Evolutionary conservation across 2,888 invertebrate genomes (phyloP).

Genomic region (Sarcophaga carnaria): DNA sequence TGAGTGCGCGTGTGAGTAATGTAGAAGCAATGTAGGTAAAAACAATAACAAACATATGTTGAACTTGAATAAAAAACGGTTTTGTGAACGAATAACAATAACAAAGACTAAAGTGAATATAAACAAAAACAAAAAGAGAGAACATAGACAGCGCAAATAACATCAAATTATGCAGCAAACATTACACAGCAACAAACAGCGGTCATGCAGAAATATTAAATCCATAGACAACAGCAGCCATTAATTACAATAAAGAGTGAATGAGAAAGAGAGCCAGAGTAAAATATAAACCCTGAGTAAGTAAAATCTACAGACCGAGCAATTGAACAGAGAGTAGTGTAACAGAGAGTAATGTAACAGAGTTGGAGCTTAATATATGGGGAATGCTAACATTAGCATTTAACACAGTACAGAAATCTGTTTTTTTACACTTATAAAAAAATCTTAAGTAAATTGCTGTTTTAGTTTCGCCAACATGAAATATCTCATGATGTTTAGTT

Average conservation of each 20-base stretch:
- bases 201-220: too few relatives aligned
- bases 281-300: too few relatives aligned
- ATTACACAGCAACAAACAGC: too few relatives aligned
- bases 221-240: too few relatives aligned
- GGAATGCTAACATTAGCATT: constrained; percentile 3
- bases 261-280: too few relatives aligned
- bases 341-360: not conserved
- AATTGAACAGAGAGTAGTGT: not conserved
- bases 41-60: constrained; percentile 53
- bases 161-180: too few relatives aligned
- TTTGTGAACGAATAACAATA: not conserved
- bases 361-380: constrained; percentile 16
- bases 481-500: constrained; percentile 50
- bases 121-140: constrained; percentile 18
- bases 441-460: constrained; percentile 42
- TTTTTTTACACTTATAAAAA: constrained; percentile 34
- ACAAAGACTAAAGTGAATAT: not conserved
- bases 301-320: too few relatives aligned
- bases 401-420: constrained; percentile 25
- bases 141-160: too few relatives aligned
- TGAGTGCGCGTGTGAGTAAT: not conserved
- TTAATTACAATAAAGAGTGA: too few relatives aligned
- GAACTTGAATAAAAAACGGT: constrained; percentile 43
- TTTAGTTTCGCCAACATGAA: constrained; percentile 35
- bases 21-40: not conserved